Evolutionary conservation across 1,140 invertebrate species (phyloP).

Genomic region (Yoshiicerus persimilis): DNA sequence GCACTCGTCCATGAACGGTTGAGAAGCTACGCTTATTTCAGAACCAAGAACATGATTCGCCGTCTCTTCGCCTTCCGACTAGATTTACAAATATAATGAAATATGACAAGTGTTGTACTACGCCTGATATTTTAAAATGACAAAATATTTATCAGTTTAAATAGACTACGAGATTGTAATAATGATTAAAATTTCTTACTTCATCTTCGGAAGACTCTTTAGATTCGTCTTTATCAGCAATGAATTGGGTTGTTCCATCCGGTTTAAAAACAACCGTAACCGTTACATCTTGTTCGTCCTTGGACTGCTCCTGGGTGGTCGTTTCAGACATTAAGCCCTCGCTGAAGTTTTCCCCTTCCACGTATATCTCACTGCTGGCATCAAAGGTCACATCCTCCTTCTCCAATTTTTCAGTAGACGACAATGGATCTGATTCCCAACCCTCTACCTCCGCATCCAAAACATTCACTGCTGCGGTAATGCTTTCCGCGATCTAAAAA

Average conservation of each 20-base stretch:
- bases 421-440: not conserved
- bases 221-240: not conserved
- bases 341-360: not conserved
- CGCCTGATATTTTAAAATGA: not conserved
- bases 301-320: not conserved
- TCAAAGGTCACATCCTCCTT: too few species aligned
- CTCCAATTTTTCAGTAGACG: not conserved
- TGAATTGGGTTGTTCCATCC: not conserved
- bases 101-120: too few species aligned
- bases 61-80: not conserved
- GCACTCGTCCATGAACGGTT: not conserved
- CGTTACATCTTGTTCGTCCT: not conserved
- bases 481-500: not conserved
- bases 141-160: too few species aligned
- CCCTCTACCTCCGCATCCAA: not conserved
- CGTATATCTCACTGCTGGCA: not conserved
- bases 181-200: not conserved
- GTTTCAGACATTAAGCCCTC: too few species aligned
- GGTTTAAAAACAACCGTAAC: not conserved
- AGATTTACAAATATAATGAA: not conserved
- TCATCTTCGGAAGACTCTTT: not conserved
- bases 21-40: not conserved
- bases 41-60: not conserved
- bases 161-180: not conserved
- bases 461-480: not conserved